Evolutionary conservation across 2,888 invertebrate species (phyloP).

Genomic region (Drosophila robusta): DNA sequence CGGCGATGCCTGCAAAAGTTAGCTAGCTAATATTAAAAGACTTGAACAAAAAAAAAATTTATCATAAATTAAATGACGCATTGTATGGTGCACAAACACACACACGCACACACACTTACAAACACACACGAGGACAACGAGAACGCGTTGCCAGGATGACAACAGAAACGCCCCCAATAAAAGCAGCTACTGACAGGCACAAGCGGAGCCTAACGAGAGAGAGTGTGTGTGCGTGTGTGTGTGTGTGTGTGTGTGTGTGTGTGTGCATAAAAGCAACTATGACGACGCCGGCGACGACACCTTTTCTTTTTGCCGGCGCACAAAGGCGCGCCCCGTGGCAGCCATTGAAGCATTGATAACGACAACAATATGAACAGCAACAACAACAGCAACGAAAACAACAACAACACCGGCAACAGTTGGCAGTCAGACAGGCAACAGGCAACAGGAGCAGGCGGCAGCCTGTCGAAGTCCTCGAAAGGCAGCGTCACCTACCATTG

Average conservation of each 20-base stretch:
- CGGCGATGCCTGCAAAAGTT: slow-evolving; percentile 51
- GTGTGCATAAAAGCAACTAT: slow-evolving; percentile 37
- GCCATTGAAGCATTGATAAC: slow-evolving; percentile 65
- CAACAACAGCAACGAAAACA: slow-evolving; percentile 17
- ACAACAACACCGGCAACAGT: slow-evolving; percentile 66
- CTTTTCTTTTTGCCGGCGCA: slow-evolving; percentile 45
- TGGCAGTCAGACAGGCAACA: slow-evolving; percentile 47
- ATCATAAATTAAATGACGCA: slow-evolving; percentile 80
- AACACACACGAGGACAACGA: slow-evolving; percentile 6
- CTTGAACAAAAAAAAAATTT: slow-evolving; percentile 62
- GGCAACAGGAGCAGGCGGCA: slow-evolving; percentile 8
- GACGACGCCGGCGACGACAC: slow-evolving; percentile 55
- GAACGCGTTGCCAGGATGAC: slow-evolving; percentile 12
- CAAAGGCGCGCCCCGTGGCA: slow-evolving; percentile 48
- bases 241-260: slow-evolving; percentile 18
- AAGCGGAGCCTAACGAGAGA: slow-evolving; percentile 14
- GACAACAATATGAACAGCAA: slow-evolving; percentile 22
- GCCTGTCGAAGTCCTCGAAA: slow-evolving; percentile 46
- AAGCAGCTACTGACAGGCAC: slow-evolving; percentile 22
- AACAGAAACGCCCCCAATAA: slow-evolving; percentile 35
- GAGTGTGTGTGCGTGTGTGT: slow-evolving; percentile 17
- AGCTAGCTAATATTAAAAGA: slow-evolving; percentile 76
- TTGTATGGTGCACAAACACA: slow-evolving; percentile 60
- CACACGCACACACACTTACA: slow-evolving; percentile 8
- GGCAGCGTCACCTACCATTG: slow-evolving; percentile 35